Conservation (phyloP, 2,888 invertebrate species). For the Gymnoscelis rufifasciata region DNA sequence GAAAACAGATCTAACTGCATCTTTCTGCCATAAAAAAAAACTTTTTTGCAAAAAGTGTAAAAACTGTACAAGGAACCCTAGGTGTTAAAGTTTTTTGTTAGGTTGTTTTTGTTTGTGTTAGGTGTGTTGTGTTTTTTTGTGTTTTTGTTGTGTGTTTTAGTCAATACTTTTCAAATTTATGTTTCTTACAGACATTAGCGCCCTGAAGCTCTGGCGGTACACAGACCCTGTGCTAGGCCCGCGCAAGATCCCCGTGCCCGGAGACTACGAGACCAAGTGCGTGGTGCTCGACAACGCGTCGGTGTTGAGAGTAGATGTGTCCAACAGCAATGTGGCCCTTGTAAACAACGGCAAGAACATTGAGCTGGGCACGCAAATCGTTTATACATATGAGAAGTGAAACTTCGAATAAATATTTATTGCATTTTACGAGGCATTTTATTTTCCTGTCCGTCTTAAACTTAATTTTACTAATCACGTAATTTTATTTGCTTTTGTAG, state of each 20-base stretch:
- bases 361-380: conserved; percentile 73
- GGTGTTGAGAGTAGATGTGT: conserved; percentile 74
- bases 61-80: too few species aligned
- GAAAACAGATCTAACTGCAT: too few species aligned
- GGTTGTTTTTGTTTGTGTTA: too few species aligned
- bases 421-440: conserved; percentile 20
- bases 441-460: too few species aligned
- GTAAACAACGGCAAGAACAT: conserved; percentile 60
- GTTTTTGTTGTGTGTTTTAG: not conserved
- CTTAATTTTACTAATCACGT: too few species aligned
- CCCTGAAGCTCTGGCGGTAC: conserved; percentile 86
- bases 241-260: conserved; percentile 84
- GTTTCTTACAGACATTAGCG: conserved; percentile 73
- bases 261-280: conserved; percentile 82
- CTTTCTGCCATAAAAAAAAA: too few species aligned
- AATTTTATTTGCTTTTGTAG: too few species aligned
- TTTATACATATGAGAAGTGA: conserved; percentile 73
- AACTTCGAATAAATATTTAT: conserved; percentile 37
- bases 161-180: not conserved
- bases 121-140: too few species aligned
- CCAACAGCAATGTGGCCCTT: conserved; percentile 62
- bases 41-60: too few species aligned
- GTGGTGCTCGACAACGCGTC: conserved; percentile 63
- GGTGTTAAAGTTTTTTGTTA: too few species aligned
- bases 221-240: conserved; percentile 87